A percentile compares a stretch with the other conserved stretches of the same genome.
These are phyloP conservation scores for Phylloscopus whistleri DNA, from an alignment of 2,113 vertebrate species.

Conservation along the genomic window DNA sequence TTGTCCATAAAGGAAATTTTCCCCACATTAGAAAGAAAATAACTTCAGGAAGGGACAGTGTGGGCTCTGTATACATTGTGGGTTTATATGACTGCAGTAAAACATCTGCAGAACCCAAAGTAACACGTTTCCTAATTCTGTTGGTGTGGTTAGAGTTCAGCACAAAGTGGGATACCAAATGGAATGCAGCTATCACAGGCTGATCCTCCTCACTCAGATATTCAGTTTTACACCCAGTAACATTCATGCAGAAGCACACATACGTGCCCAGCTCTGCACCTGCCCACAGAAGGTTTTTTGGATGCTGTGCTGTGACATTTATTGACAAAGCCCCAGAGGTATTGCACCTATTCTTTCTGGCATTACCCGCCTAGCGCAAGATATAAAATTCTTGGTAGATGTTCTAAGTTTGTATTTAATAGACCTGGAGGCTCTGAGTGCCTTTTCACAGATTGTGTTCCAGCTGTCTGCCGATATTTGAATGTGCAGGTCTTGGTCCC, in stretches of 20 bases:
- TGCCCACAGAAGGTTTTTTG: background rate
- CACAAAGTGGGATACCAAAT: background rate
- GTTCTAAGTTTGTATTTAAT: constrained; percentile 67
- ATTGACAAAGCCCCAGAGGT: constrained; percentile 30
- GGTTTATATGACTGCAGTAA: background rate
- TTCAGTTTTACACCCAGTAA: background rate
- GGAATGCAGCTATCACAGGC: background rate
- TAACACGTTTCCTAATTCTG: background rate
- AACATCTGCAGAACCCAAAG: background rate
- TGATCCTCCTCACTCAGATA: background rate
- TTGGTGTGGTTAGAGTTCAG: background rate
- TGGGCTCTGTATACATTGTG: background rate
- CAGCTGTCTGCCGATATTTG: constrained; percentile 70
- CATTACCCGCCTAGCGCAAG: constrained; percentile 22
- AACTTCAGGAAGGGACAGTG: background rate
- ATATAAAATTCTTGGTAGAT: constrained; percentile 66
- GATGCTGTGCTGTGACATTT: constrained; percentile 22
- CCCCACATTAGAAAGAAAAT: background rate
- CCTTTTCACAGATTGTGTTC: constrained; percentile 71
- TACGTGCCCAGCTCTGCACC: background rate
- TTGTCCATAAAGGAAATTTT: background rate
- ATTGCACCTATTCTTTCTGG: constrained; percentile 40
- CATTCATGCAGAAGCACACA: background rate
- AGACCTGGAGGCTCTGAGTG: constrained; percentile 60
- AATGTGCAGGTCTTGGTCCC: constrained; percentile 61